A percentile compares a stretch with the other conserved stretches of the same genome.
Conservation (phyloP, 2,113 vertebrate genomes). For the Sisor rabdophorus region DNA sequence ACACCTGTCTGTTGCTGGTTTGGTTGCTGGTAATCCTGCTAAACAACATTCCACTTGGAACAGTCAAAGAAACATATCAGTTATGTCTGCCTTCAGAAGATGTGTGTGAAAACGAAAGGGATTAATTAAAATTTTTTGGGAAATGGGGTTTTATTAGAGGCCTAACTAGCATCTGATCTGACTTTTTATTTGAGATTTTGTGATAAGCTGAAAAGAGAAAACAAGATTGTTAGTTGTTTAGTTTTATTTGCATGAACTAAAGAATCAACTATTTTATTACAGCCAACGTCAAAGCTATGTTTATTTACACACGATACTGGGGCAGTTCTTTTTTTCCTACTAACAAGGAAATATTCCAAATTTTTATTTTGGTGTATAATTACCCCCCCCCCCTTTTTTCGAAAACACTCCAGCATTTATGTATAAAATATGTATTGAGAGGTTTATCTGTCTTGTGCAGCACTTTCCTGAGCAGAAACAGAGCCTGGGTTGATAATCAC, state of each 20-base stretch:
- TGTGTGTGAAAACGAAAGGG: neutral
- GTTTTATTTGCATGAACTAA: neutral
- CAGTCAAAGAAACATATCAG: conserved; percentile 21
- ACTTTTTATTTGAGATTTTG: conserved; percentile 61
- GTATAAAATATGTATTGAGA: neutral
- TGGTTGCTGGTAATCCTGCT: conserved; percentile 55
- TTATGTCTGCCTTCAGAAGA: neutral
- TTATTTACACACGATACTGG: neutral
- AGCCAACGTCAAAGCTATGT: neutral
- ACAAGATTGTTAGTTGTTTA: conserved; percentile 6
- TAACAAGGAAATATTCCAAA: neutral
- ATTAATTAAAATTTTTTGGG: neutral
- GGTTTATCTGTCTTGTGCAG: conserved; percentile 31
- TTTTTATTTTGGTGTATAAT: neutral
- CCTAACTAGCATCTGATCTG: conserved; percentile 32
- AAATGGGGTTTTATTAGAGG: neutral
- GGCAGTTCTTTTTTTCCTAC: too few species aligned
- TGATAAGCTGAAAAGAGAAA: conserved; percentile 4
- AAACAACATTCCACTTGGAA: conserved; percentile 60
- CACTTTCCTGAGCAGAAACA: conserved; percentile 45
- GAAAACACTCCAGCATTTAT: neutral
- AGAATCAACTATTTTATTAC: neutral
- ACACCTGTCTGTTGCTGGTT: conserved; percentile 37
- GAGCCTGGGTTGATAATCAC: too few species aligned
- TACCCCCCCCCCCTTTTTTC: neutral